Conservation (phyloP, 2,797 vertebrate species). For the Acrossocheilus fasciatus region DNA sequence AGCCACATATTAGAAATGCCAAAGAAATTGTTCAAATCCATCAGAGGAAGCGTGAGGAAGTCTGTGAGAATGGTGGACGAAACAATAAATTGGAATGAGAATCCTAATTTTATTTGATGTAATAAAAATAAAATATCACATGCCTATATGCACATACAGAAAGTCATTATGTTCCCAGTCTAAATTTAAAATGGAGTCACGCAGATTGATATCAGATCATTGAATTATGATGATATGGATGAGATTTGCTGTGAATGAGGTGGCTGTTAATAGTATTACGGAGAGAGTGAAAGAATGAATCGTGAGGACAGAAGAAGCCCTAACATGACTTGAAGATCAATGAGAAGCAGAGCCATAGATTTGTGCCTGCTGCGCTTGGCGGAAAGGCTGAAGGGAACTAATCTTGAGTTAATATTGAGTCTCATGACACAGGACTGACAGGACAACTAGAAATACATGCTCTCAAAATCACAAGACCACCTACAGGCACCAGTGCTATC, state of each 20-base stretch:
- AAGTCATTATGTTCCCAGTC: constrained; percentile 33
- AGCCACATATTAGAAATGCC: constrained; percentile 43
- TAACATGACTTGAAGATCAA: constrained; percentile 49
- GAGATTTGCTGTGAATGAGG: constrained; percentile 39
- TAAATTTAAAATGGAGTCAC: constrained; percentile 48
- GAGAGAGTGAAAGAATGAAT: constrained; percentile 40
- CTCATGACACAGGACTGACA: constrained; percentile 28
- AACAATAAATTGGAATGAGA: constrained; percentile 31
- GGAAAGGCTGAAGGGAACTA: constrained; percentile 53
- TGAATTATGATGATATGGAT: constrained; percentile 23
- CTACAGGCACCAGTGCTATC: neutral
- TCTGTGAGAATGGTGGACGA: constrained; percentile 5
- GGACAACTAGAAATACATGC: constrained; percentile 20
- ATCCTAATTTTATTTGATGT: constrained; percentile 42
- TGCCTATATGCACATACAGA: constrained; percentile 30
- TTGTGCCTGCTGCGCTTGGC: constrained; percentile 46
- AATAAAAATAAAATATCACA: constrained; percentile 25
- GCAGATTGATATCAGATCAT: constrained; percentile 25
- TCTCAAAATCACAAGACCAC: constrained; percentile 1
- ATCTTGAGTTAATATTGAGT: constrained; percentile 46
- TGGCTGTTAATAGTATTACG: constrained; percentile 37
- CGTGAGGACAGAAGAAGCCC: constrained; percentile 40
- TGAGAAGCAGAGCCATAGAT: constrained; percentile 49
- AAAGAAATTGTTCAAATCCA: constrained; percentile 49
- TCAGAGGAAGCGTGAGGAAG: constrained; percentile 19